phyloP scores from a whole-genome alignment of 2,888 invertebrate species.

The Busseola fusca region DNA sequence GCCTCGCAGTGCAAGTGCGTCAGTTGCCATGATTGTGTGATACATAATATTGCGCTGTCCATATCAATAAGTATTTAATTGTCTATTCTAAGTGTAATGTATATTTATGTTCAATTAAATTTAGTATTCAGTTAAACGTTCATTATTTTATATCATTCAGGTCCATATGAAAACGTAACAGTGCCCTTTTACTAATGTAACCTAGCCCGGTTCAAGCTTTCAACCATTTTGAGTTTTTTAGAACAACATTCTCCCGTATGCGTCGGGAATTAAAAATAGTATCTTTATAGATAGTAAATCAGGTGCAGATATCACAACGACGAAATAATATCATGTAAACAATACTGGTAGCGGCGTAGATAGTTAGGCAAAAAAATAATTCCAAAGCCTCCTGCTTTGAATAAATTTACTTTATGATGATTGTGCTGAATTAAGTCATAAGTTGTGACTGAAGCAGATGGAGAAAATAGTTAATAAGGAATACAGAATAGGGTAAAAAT shows the following conservation, averaged over 20 bases:
- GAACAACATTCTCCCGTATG: not conserved
- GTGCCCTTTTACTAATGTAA: no score
- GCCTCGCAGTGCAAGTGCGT: conserved; percentile 2
- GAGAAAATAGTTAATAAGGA: no score
- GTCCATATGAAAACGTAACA: not conserved
- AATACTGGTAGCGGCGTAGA: not conserved
- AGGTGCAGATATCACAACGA: not conserved
- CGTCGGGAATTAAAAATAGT: not conserved
- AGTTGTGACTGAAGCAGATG: no score
- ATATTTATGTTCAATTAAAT: conserved; percentile 56
- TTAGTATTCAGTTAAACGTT: conserved; percentile 19
- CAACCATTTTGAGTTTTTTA: not conserved
- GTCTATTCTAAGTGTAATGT: conserved; percentile 50
- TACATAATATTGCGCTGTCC: conserved; percentile 29
- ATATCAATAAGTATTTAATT: conserved; percentile 58
- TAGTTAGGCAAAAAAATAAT: not conserved
- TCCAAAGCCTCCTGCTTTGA: no score
- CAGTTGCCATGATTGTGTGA: conserved; percentile 21
- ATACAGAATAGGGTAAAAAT: no score
- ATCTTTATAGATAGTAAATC: not conserved
- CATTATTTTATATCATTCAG: conserved; percentile 15
- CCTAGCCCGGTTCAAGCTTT: not conserved
- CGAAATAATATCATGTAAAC: not conserved
- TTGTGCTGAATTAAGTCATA: no score
- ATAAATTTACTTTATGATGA: no score